Evolutionary conservation across 2,113 vertebrate species (phyloP).

Genomic region (human (Homo sapiens)): DNA sequence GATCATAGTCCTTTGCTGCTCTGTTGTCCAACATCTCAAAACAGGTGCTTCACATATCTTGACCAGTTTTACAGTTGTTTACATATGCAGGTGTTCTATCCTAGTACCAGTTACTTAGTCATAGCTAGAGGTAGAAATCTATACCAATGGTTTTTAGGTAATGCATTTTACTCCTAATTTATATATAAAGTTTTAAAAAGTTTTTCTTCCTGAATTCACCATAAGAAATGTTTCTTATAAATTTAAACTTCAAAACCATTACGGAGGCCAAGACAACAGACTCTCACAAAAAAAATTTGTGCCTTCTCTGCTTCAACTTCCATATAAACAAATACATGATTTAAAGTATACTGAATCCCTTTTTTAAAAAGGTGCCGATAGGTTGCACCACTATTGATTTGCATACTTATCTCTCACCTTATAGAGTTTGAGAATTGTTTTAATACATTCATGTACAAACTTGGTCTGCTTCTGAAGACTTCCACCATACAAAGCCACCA

Average conservation of each 20-base stretch:
- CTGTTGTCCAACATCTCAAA: not conserved
- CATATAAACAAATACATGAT: not conserved
- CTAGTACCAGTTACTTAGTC: not conserved
- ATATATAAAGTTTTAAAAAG: not conserved
- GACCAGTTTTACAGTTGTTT: not conserved
- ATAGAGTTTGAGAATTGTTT: conserved; percentile 95
- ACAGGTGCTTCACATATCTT: not conserved
- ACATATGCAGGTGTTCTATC: not conserved
- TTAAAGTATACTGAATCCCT: not conserved
- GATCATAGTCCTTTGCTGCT: not conserved
- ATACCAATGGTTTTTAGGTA: not conserved
- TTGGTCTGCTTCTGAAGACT: conserved; percentile 93
- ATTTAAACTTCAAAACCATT: conserved; percentile 27
- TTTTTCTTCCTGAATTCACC: not conserved
- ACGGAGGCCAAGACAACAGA: not conserved
- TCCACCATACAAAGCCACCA: conserved; percentile 97
- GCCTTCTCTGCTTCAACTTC: not conserved
- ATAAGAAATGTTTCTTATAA: not conserved
- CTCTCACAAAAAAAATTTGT: not conserved
- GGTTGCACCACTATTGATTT: not conserved
- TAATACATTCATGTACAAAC: conserved; percentile 96
- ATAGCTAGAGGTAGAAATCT: not conserved
- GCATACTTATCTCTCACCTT: conserved; percentile 85
- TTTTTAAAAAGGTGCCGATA: not conserved
- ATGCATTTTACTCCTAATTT: not conserved